phyloP scores from a whole-genome alignment of 2,888 invertebrate species.

The Hydraecia micacea region DNA sequence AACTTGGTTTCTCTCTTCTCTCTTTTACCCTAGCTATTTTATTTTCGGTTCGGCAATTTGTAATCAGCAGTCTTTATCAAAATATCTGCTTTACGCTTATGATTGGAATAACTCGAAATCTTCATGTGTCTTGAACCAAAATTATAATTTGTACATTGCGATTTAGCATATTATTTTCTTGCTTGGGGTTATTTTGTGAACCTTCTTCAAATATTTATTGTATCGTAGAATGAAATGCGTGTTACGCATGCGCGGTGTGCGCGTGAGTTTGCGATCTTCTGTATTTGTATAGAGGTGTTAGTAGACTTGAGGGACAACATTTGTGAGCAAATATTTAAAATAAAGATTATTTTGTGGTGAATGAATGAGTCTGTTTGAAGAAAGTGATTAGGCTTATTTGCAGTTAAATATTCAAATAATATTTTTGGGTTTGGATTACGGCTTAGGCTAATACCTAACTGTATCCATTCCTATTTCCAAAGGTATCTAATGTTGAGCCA shows the following conservation, averaged over 20 bases:
- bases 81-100: neutral
- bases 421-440: neutral
- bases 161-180: neutral
- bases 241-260: slow-evolving; percentile 59
- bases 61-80: neutral
- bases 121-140: neutral
- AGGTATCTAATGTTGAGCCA: neutral
- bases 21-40: neutral
- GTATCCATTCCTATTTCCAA: no score
- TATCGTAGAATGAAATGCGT: slow-evolving; percentile 44
- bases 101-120: no score
- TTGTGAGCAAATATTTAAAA: slow-evolving; percentile 39
- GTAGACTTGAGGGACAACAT: slow-evolving; percentile 36
- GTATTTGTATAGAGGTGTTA: slow-evolving; percentile 62
- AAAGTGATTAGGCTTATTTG: slow-evolving; percentile 20
- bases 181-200: neutral
- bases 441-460: no score
- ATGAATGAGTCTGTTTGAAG: slow-evolving; percentile 26
- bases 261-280: slow-evolving; percentile 33
- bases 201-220: slow-evolving; percentile 34
- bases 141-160: neutral
- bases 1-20: no score
- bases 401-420: neutral
- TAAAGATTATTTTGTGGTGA: slow-evolving; percentile 21
- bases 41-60: neutral